A percentile compares a stretch with the other conserved stretches of the same genome.
Evolutionary conservation across 2,888 invertebrate species (phyloP).

Genomic region (Ophioninae sp.): DNA sequence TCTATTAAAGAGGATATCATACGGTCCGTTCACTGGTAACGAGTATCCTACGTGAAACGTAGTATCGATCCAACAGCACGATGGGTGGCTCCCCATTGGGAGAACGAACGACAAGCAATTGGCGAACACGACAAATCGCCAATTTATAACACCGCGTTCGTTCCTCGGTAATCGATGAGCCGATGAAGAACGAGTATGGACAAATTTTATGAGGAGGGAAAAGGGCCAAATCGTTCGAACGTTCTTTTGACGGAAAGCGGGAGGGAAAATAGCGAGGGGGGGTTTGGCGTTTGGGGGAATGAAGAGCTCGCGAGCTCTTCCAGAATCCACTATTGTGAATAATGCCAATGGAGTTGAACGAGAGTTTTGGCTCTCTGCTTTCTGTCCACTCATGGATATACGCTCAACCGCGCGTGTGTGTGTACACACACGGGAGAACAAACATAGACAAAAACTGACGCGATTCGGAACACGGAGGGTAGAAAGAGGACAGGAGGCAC

Average conservation of each 20-base stretch:
- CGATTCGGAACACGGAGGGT: constrained; percentile 17
- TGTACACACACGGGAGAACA: neutral
- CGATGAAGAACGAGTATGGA: constrained; percentile 3
- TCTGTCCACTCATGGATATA: constrained; percentile 29
- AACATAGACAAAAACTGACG: constrained; percentile 9
- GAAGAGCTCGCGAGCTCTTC: constrained; percentile 1
- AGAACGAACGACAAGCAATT: neutral
- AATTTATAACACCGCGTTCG: neutral
- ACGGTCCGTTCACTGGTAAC: neutral
- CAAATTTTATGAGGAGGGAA: constrained; percentile 51
- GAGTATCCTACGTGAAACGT: neutral
- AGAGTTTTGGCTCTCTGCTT: constrained; percentile 50
- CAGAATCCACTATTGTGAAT: constrained; percentile 22
- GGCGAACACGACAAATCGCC: neutral
- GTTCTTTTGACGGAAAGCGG: constrained; percentile 6
- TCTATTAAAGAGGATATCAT: no score
- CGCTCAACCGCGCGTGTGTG: constrained; percentile 43
- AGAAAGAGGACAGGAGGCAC: constrained; percentile 41
- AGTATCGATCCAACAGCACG: neutral
- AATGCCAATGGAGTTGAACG: constrained; percentile 39
- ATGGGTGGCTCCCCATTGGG: neutral
- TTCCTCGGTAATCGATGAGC: constrained; percentile 28
- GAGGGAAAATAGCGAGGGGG: neutral
- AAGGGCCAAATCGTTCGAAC: constrained; percentile 7
- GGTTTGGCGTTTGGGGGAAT: neutral